Conservation (phyloP, 2,113 vertebrate genomes). For the Vimba vimba region DNA sequence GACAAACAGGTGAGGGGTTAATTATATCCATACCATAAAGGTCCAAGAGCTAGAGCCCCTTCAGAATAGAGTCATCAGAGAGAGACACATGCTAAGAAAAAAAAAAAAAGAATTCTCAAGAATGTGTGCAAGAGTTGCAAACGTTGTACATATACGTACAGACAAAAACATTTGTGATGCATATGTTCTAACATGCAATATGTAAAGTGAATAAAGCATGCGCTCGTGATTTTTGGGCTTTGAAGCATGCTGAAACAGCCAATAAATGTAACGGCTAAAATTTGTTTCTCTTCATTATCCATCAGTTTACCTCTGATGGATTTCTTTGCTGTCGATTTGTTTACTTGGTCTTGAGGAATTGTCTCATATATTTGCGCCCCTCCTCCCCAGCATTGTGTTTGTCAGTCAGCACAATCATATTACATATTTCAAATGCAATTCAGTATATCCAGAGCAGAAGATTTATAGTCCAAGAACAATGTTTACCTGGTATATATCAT, state of each 20-base stretch:
- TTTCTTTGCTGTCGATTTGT: not conserved
- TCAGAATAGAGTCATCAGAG: slow-evolving; percentile 24
- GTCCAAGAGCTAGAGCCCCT: slow-evolving; percentile 12
- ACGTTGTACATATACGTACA: slow-evolving; percentile 9
- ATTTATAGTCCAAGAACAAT: slow-evolving; percentile 5
- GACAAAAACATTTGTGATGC: not conserved
- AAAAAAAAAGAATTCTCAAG: slow-evolving; percentile 43
- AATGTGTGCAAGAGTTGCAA: slow-evolving; percentile 35
- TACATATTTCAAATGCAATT: not conserved
- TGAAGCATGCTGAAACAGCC: not conserved
- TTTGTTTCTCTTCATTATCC: not conserved
- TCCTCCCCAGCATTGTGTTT: not conserved
- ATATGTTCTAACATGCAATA: not conserved
- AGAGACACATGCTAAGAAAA: slow-evolving; percentile 41
- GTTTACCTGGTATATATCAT: slow-evolving; percentile 3
- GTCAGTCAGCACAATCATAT: slow-evolving; percentile 21
- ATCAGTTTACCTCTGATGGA: slow-evolving; percentile 4
- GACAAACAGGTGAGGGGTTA: not conserved
- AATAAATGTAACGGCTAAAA: slow-evolving; percentile 2
- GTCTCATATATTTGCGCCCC: slow-evolving; percentile 6
- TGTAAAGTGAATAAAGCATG: not conserved
- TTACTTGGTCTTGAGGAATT: slow-evolving; percentile 10
- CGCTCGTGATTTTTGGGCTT: not conserved
- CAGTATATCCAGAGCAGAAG: not conserved
- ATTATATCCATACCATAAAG: slow-evolving; percentile 27